Conservation (phyloP, 2,113 vertebrate species). For the Synchiropus splendidus region DNA sequence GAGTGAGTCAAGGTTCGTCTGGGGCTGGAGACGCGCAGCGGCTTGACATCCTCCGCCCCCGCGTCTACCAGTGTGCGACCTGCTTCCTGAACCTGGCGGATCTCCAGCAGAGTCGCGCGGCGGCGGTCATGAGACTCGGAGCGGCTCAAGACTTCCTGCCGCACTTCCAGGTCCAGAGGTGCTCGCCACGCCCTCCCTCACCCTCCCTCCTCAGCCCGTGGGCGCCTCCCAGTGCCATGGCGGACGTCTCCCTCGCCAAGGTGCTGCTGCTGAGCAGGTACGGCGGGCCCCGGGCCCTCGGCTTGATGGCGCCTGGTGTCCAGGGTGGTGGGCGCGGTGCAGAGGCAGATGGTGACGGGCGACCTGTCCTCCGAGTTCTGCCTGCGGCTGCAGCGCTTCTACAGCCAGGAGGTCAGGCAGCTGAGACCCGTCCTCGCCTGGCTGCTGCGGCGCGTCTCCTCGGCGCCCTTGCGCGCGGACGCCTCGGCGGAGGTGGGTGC, state of each 20-base stretch:
- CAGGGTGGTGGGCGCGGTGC: slow-evolving; percentile 64
- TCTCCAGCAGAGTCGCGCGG: slow-evolving; percentile 54
- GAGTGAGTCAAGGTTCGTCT: slow-evolving; percentile 29
- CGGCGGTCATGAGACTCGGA: slow-evolving; percentile 72
- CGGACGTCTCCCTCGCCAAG: slow-evolving; percentile 11
- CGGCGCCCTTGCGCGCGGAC: too few relatives aligned
- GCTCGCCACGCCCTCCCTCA: slow-evolving; percentile 9
- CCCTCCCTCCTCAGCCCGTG: slow-evolving; percentile 5
- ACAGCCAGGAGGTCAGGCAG: slow-evolving; percentile 50
- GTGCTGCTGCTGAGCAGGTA: slow-evolving; percentile 36
- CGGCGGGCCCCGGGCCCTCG: too few relatives aligned
- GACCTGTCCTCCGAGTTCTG: slow-evolving; percentile 57
- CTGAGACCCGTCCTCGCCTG: too few relatives aligned
- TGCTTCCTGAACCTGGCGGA: slow-evolving; percentile 67
- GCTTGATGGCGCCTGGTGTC: slow-evolving; percentile 1
- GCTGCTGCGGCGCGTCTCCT: too few relatives aligned
- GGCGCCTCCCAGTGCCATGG: not conserved
- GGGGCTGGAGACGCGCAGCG: not conserved
- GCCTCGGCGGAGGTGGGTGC: too few relatives aligned
- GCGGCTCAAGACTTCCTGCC: slow-evolving; percentile 56
- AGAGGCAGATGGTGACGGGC: slow-evolving; percentile 65
- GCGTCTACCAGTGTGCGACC: slow-evolving; percentile 56
- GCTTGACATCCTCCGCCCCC: slow-evolving; percentile 57
- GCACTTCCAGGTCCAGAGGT: slow-evolving; percentile 60
- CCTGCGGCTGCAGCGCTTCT: slow-evolving; percentile 66